phyloP scores from a whole-genome alignment of 2,888 invertebrate genomes.

The Habrosyne pyritoides region DNA sequence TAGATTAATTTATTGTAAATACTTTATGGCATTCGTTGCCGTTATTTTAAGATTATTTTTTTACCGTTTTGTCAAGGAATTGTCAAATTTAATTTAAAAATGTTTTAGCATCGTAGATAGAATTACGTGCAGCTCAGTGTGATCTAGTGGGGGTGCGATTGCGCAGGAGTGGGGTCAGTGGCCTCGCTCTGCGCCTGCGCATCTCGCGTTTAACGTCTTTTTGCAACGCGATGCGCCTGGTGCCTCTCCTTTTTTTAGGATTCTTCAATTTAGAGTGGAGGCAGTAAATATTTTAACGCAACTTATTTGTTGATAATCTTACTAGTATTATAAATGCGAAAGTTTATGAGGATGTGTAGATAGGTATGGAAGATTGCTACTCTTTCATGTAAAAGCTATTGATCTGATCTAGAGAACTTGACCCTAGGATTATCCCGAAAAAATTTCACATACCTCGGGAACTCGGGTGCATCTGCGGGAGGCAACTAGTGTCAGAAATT shows the following conservation, averaged over 20 bases:
- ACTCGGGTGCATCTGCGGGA: too few species aligned
- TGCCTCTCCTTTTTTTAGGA: constrained; percentile 4
- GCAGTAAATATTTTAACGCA: background rate
- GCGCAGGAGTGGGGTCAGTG: constrained; percentile 28
- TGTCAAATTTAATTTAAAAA: background rate
- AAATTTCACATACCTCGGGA: too few species aligned
- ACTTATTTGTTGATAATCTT: too few species aligned
- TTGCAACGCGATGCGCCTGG: constrained; percentile 27
- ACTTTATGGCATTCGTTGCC: background rate
- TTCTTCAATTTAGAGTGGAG: background rate
- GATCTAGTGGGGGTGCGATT: constrained; percentile 32
- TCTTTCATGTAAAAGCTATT: too few species aligned
- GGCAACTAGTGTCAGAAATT: too few species aligned
- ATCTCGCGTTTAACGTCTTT: constrained; percentile 21
- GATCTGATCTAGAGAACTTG: too few species aligned
- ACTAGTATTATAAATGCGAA: too few species aligned
- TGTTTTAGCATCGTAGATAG: constrained; percentile 12
- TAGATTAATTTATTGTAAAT: background rate
- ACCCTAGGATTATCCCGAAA: too few species aligned
- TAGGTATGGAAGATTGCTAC: too few species aligned
- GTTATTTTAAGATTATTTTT: background rate
- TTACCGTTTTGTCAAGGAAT: background rate
- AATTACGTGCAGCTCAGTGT: constrained; percentile 14
- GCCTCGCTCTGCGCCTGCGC: constrained; percentile 28
- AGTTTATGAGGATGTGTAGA: too few species aligned